Evolutionary conservation across 2,797 vertebrate species (phyloP), one percentile per base, ranked within the genome.

Genomic region (Melopsittacus undulatus): DNA sequence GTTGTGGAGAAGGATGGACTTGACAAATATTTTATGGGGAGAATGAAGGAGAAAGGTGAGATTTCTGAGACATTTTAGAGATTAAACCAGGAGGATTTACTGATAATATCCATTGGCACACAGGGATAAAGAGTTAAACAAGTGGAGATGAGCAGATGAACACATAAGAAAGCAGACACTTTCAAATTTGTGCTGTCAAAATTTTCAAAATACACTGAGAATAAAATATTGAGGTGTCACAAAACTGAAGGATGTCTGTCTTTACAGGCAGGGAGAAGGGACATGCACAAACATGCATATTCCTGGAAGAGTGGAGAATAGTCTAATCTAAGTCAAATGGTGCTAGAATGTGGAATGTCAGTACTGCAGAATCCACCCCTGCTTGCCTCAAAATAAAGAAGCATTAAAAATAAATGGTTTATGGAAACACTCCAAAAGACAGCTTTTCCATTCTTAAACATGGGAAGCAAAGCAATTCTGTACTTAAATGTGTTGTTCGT

Each of bases 71-170:
- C 94, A 87, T 96, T 97, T 93, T 95, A 56, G 86, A 96, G 97
- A 96, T 97, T 96, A 97, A 96, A 96, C 97, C 80, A 90, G 82
- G 61, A 91, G 97, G 96, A 96, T 97, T 97, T 97, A 97, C 74
- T 69, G 97, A 96, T 96, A 94, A 48, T 74, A 96, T 97, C 96
- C 97, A 95, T 87, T 91, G 95, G 93, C 89, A 94, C 94, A 90
- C 77, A 94, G 63, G 96, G 91, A 94, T 95, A 95, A 94, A 79
- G 72, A 95, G 73, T 90, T 96, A 96, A 95, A 95, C 89, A 95
- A 94, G 90, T 81, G 82, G 52, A 91, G 81, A 95, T 84, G 92
- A 93, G 77, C 81, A 93, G 79, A 79, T 85, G 68, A 95, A 77
- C 79, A 89, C 87, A 87, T 46, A 72, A 93, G 73, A 89, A 91